A percentile compares a stretch with the other conserved stretches of the same genome.
phyloP scores from a whole-genome alignment of 35 echinoderm and acorn worm genomes.

The Ptychodera flava region DNA sequence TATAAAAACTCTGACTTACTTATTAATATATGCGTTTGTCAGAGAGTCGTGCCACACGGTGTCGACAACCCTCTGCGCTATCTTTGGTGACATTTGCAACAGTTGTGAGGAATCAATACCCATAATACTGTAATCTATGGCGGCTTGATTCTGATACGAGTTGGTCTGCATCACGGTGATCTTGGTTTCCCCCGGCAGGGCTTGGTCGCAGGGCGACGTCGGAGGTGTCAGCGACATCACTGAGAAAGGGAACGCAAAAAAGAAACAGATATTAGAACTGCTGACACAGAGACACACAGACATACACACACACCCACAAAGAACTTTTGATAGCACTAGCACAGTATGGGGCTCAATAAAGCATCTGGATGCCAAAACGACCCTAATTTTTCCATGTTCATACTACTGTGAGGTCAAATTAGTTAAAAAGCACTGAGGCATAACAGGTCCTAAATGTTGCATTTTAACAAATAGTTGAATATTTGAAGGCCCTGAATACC shows the following conservation, averaged over 20 bases:
- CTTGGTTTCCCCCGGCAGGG: constrained; percentile 39
- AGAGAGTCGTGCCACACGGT: background rate
- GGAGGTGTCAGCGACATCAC: constrained; percentile 64
- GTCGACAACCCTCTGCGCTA: background rate
- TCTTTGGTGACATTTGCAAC: background rate
- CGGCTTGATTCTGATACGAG: constrained; percentile 6
- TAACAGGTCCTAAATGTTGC: too few species aligned
- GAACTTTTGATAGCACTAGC: too few species aligned
- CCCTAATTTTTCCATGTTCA: too few species aligned
- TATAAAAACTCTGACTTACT: too few species aligned
- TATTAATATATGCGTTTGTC: background rate
- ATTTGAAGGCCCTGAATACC: too few species aligned
- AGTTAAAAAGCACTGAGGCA: too few species aligned
- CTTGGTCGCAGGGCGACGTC: constrained; percentile 73
- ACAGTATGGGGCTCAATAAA: too few species aligned
- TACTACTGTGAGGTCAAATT: too few species aligned
- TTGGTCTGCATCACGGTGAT: constrained; percentile 17
- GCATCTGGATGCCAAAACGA: too few species aligned
- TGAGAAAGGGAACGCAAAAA: background rate
- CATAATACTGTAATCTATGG: background rate
- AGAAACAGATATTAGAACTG: background rate
- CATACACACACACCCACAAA: too few species aligned
- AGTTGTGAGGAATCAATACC: background rate
- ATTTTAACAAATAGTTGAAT: too few species aligned
- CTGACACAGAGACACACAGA: background rate